Conservation (phyloP, 1,140 invertebrate genomes). For the Bombus pyrosoma region DNA sequence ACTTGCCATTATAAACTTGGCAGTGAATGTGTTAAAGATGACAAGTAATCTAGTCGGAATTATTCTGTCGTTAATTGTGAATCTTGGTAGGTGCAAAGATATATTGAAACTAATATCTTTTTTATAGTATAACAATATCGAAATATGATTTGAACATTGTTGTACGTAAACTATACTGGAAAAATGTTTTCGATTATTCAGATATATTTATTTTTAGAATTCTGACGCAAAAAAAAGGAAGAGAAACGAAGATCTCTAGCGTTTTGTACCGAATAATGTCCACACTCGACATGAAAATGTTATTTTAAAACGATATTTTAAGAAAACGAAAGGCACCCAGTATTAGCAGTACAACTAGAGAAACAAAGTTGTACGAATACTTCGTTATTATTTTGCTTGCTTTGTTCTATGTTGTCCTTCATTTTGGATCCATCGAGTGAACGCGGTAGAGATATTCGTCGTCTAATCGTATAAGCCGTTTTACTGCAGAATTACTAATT, state of each 20-base stretch:
- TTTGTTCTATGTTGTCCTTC: background rate
- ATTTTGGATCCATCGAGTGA: constrained; percentile 38
- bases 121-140: constrained; percentile 21
- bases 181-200: constrained; percentile 14
- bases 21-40: constrained; percentile 38
- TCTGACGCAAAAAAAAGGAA: background rate
- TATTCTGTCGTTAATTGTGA: constrained; percentile 22
- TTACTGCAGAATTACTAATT: constrained; percentile 66
- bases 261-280: background rate
- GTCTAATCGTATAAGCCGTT: constrained; percentile 50
- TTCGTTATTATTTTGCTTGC: background rate
- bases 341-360: constrained; percentile 9
- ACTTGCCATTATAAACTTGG: constrained; percentile 2
- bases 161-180: background rate
- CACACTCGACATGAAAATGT: background rate
- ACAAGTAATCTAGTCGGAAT: constrained; percentile 40
- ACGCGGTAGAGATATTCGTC: constrained; percentile 19
- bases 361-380: background rate
- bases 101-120: constrained; percentile 31
- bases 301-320: constrained; percentile 6
- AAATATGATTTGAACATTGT: background rate
- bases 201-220: constrained; percentile 5
- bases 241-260: background rate
- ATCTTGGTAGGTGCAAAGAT: background rate
- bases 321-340: constrained; percentile 7